Evolutionary conservation across 2,113 vertebrate species (phyloP), one percentile per base, ranked within the genome.

Genomic region (Argyrosomus japonicus): DNA sequence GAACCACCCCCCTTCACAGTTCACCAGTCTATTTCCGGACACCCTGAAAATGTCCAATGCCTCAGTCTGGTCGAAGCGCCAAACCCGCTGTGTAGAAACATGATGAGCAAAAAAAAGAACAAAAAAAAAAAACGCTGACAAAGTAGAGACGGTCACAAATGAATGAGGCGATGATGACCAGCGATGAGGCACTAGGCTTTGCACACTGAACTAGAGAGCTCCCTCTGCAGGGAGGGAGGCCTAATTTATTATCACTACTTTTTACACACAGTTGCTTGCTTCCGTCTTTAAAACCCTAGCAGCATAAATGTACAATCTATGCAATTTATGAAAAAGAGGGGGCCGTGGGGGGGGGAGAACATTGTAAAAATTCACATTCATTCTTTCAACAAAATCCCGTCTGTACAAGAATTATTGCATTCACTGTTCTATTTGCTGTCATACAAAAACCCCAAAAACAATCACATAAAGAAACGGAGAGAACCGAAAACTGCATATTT

Each of bases 361-460:
- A 9, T 81, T 58, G 90, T 91, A 92, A 91, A 93, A 94, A 92
- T 87, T 94, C 88, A 94, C 94, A 94, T 95, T 95, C 91, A 85
- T 87, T 88, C 90, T 91, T 88, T 83, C 76, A 86, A 90, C 84
- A 82, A 88, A 92, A 92, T 74, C 90, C 81, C 84, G 86, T 81
- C 83, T 85, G 77, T 92, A 93, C 83, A 87, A 88, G 87, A 90
- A 92, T 95, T 94, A 95, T 95, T 95, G 95, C 94, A 94, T 93
- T 93, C 93, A 85, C 91, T 86, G 85, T 73, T 93, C 84, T 83
- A 91, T 70, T 87, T 88, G 89, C 81, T 82, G 88, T 86, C 86
- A 81, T 90, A 88, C 74, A 88, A 91, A 89, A 88, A 83, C 60
- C 45, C 77, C 36, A 48, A 17, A 61, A 40, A 77, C 71, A 73